phyloP scores from a whole-genome alignment of 1,140 invertebrate genomes.

The Panulirus ornatus region DNA sequence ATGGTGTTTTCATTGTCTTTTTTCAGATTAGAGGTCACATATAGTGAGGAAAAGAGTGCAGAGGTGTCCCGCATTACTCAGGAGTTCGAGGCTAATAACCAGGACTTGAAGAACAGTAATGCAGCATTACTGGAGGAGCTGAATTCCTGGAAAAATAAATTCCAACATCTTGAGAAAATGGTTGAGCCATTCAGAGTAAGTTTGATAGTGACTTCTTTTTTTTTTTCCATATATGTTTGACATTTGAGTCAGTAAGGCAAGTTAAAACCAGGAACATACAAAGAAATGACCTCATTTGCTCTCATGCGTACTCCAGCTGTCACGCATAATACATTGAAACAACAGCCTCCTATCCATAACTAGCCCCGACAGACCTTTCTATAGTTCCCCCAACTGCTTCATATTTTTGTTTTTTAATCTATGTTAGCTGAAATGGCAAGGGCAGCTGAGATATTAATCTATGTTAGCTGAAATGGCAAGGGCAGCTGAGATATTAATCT shows the following conservation, averaged over 20 bases:
- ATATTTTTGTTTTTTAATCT: background rate
- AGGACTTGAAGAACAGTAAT: background rate
- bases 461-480: no score
- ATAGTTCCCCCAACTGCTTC: no score
- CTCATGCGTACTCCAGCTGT: no score
- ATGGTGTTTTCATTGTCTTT: background rate
- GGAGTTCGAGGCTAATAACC: background rate
- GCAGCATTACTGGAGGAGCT: slow-evolving; percentile 29
- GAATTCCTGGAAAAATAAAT: slow-evolving; percentile 62
- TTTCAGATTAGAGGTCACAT: background rate
- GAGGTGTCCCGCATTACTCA: background rate
- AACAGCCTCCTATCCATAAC: no score
- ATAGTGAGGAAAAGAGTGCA: background rate
- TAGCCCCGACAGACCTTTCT: no score
- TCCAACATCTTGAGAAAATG: slow-evolving; percentile 73
- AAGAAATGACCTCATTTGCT: no score
- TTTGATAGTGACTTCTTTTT: background rate
- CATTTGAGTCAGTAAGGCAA: background rate
- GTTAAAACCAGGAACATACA: no score
- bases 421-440: no score
- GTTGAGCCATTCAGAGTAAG: slow-evolving; percentile 76
- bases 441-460: no score
- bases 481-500: no score
- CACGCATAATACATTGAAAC: no score
- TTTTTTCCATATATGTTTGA: background rate